Conservation (phyloP, 2,888 invertebrate genomes). For the Andrena fulva region DNA sequence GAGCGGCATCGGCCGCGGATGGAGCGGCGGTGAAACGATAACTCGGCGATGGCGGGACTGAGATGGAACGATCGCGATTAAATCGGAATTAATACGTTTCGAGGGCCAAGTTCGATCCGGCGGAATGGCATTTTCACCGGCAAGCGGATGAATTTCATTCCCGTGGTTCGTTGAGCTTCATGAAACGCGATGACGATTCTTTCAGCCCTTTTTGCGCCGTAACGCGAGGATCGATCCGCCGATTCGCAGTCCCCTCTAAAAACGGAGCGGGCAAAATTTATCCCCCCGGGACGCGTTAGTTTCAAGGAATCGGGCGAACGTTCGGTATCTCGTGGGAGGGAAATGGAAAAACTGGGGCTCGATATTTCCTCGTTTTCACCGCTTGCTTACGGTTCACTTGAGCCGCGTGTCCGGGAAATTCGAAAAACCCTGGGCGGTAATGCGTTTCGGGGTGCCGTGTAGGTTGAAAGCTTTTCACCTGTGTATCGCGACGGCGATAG, state of each 20-base stretch:
- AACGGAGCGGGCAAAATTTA: slow-evolving; percentile 1
- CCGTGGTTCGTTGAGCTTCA: background rate
- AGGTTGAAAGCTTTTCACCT: background rate
- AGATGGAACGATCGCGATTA: slow-evolving; percentile 37
- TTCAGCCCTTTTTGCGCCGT: background rate
- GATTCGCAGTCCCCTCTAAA: background rate
- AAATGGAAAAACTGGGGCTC: background rate
- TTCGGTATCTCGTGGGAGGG: background rate
- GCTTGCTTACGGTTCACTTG: background rate
- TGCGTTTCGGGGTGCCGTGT: background rate
- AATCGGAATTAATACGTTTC: slow-evolving; percentile 33
- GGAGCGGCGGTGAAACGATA: slow-evolving; percentile 50
- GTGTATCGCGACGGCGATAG: background rate
- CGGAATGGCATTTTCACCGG: slow-evolving; percentile 6
- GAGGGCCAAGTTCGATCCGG: slow-evolving; percentile 19
- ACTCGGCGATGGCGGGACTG: slow-evolving; percentile 17
- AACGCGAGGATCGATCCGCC: background rate
- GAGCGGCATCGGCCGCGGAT: slow-evolving; percentile 46
- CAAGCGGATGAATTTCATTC: background rate
- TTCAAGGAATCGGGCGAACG: background rate
- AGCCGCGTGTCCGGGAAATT: background rate
- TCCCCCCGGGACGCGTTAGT: background rate
- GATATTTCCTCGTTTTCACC: background rate
- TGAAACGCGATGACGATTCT: background rate
- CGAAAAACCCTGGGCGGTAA: background rate